Conservation (phyloP, 2,797 vertebrate species). For the Sebastes matsubarae region DNA sequence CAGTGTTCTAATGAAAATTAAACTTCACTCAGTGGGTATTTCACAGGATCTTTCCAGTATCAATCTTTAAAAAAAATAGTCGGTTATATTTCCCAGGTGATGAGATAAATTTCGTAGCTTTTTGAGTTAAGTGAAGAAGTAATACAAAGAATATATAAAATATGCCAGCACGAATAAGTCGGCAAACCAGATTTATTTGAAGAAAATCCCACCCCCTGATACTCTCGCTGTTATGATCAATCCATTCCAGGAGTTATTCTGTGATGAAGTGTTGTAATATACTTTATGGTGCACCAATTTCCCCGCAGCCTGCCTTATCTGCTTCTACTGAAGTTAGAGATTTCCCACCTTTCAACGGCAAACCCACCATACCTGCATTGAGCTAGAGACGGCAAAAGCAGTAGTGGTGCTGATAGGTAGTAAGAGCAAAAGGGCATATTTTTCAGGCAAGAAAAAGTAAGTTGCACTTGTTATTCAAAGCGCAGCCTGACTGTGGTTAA, state of each 20-base stretch:
- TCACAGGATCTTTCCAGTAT: not conserved
- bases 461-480: not conserved
- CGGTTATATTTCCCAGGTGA: not conserved
- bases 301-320: slow-evolving; percentile 6
- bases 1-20: slow-evolving; percentile 15
- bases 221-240: slow-evolving; percentile 5
- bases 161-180: slow-evolving; percentile 17
- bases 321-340: slow-evolving; percentile 9
- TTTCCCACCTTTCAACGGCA: slow-evolving; percentile 2
- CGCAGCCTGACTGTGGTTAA: not conserved
- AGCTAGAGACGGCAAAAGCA: not conserved
- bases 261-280: slow-evolving; percentile 41
- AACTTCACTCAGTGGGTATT: not conserved
- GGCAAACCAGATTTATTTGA: slow-evolving; percentile 13
- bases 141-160: slow-evolving; percentile 10
- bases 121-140: slow-evolving; percentile 5
- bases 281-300: slow-evolving; percentile 11
- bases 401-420: not conserved
- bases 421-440: not conserved
- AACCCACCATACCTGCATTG: not conserved
- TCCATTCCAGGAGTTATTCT: slow-evolving; percentile 14
- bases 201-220: not conserved
- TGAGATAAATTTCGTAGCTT: slow-evolving; percentile 13
- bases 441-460: not conserved
- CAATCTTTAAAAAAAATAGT: not conserved